phyloP scores from a whole-genome alignment of 1,140 invertebrate genomes.

The Ectropis grisescens region DNA sequence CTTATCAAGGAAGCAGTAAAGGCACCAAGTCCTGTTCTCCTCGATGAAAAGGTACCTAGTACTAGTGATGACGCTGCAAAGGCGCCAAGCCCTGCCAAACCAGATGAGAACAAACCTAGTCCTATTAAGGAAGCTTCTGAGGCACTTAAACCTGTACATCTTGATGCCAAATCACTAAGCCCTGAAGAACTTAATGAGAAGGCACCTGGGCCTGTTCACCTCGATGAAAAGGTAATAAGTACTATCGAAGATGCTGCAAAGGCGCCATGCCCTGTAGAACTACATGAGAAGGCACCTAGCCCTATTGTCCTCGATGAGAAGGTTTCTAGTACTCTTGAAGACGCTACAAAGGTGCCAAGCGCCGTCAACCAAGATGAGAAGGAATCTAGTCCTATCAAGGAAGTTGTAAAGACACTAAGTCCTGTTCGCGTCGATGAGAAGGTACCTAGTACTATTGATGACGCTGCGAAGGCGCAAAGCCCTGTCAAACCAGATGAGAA shows the following conservation, averaged over 20 bases:
- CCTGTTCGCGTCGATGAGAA: background rate
- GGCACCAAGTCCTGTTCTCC: no score
- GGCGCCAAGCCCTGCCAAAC: background rate
- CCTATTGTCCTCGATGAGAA: background rate
- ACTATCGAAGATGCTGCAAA: background rate
- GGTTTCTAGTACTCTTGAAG: background rate
- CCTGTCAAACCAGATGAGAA: conserved; percentile 1
- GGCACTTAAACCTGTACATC: no score
- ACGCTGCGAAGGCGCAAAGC: conserved; percentile 3
- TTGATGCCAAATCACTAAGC: background rate
- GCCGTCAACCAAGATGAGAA: background rate
- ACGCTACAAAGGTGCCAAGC: background rate
- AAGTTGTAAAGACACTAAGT: background rate
- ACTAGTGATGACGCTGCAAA: background rate
- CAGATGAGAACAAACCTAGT: background rate
- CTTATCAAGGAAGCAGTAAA: background rate
- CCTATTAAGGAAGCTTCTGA: background rate
- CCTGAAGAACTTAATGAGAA: background rate
- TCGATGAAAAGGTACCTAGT: background rate
- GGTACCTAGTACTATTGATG: background rate
- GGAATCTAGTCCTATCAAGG: background rate
- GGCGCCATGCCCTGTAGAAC: background rate
- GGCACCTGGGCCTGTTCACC: background rate
- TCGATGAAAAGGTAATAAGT: background rate
- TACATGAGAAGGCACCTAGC: background rate